Base-by-base conservation (phyloP, 2,797 vertebrate genomes). In the Limnodromus scolopaceus region DNA sequence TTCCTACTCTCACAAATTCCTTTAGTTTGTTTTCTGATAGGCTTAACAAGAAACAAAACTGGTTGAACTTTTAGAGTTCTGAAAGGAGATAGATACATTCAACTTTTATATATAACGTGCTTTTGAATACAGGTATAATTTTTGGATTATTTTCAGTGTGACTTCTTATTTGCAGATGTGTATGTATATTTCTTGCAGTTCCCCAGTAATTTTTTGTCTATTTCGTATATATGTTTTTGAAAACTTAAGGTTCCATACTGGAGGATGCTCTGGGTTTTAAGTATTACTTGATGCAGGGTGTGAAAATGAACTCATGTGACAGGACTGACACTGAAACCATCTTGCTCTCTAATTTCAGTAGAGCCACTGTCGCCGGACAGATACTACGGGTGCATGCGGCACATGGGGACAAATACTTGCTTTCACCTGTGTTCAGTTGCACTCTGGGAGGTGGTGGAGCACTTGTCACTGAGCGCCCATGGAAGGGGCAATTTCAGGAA, bases 321-420 rank as follows among this genome's bases (percentile, higher is more conserved):
- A 88, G 32, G 43, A 11, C 46, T 85, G 65, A 69, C 34, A 19
- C 43, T 2, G 2, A 91, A 91, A 80, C 32, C 4, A 5, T 83
- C 14, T 77, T 46, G 38, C 48, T 92, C 43, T 84, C 64, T 87
- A 30, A 70, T 95, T 95, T 70, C 70, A 89, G 77, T 69, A 34
- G 49, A 84, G 38, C 46, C 5, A 1, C 68, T 69, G 57, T 28
- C 65, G 65, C 65, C 1, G 15, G 76, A 65, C 57, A 66, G 85
- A 45, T 76, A 55, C n/a, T 45, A 4, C 79, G 78, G 66, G 4
- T 51, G 80, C 5, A 1, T 22, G 38, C 54, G 39, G 83, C 24
- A 2, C 53, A n/a, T 82, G n/a, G 23, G 75, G 57, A 48, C 55
- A 46, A 77, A 54, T 28, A 16, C 13, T 69, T 46, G 23, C 53